These are phyloP conservation scores for Pseudeuparius sepicola DNA, from an alignment of 2,888 invertebrate genomes.

Conservation along the genomic window DNA sequence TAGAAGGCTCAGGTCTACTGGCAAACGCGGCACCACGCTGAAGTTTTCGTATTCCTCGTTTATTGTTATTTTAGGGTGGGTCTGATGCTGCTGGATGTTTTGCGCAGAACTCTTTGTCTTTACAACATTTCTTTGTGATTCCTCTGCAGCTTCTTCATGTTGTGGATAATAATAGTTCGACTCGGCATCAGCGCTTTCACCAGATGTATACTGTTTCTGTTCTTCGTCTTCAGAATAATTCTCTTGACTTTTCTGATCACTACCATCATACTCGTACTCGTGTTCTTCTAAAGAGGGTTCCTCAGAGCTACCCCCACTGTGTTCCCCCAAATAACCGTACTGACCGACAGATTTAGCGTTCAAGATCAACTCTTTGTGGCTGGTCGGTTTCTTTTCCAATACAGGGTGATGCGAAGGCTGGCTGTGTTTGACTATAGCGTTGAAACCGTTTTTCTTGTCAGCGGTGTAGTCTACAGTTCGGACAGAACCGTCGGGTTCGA, in stretches of 20 bases:
- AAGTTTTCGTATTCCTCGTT: constrained; percentile 14
- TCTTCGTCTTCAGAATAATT: constrained; percentile 2
- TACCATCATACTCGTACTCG: constrained; percentile 18
- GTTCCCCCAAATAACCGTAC: no score
- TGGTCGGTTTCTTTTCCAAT: constrained; percentile 20
- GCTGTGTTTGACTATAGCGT: constrained; percentile 47
- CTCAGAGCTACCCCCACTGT: constrained; percentile 10
- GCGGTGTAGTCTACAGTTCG: constrained; percentile 52
- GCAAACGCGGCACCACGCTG: constrained; percentile 19
- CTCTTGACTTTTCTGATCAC: neutral
- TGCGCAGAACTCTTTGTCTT: constrained; percentile 11
- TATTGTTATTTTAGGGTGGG: constrained; percentile 5
- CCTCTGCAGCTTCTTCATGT: constrained; percentile 22
- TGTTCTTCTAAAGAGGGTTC: constrained; percentile 6
- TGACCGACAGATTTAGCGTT: neutral
- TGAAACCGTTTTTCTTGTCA: constrained; percentile 47
- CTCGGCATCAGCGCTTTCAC: constrained; percentile 6
- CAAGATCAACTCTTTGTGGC: constrained; percentile 26
- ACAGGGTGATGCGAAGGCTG: constrained; percentile 38
- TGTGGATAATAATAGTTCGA: constrained; percentile 20
- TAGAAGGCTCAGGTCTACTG: constrained; percentile 28
- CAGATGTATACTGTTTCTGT: constrained; percentile 8
- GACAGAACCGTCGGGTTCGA: constrained; percentile 57
- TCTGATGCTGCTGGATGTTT: constrained; percentile 1
- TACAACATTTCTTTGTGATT: constrained; percentile 20